Evolutionary conservation across 2,797 vertebrate species (phyloP).

Genomic region (Picus viridis): DNA sequence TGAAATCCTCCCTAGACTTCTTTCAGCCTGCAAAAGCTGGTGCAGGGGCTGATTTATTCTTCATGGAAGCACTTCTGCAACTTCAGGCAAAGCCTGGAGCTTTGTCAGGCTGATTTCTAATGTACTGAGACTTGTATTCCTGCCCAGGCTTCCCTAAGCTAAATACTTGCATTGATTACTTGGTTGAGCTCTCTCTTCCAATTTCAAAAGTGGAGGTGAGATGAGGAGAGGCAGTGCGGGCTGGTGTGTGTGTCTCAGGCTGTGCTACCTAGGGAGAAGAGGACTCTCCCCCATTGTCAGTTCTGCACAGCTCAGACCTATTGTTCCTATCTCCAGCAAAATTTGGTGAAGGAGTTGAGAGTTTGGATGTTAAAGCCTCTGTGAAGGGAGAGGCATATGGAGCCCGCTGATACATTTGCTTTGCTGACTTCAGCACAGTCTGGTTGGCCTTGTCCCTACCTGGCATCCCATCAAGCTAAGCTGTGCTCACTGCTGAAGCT

Average conservation of each 20-base stretch:
- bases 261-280: not conserved
- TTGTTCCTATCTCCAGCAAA: not conserved
- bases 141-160: not conserved
- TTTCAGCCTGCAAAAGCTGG: not conserved
- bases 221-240: not conserved
- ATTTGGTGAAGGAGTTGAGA: not conserved
- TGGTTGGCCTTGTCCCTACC: not conserved
- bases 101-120: not conserved
- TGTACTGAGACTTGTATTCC: not conserved
- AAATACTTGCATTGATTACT: not conserved
- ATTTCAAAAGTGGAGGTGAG: not conserved
- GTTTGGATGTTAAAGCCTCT: not conserved
- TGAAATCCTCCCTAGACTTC: not conserved
- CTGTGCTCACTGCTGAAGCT: not conserved
- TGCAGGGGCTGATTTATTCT: not conserved
- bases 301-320: accelerated
- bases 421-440: not conserved
- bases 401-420: not conserved
- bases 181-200: not conserved
- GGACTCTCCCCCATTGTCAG: not conserved
- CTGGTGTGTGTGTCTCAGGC: not conserved
- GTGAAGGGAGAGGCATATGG: not conserved
- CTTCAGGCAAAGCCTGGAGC: not conserved
- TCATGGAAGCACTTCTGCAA: not conserved
- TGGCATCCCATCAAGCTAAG: not conserved